A percentile compares a stretch with the other conserved stretches of the same genome.
These are phyloP conservation scores for Uloborus diversus DNA, from an alignment of 1,140 invertebrate species.

Conservation along the genomic window DNA sequence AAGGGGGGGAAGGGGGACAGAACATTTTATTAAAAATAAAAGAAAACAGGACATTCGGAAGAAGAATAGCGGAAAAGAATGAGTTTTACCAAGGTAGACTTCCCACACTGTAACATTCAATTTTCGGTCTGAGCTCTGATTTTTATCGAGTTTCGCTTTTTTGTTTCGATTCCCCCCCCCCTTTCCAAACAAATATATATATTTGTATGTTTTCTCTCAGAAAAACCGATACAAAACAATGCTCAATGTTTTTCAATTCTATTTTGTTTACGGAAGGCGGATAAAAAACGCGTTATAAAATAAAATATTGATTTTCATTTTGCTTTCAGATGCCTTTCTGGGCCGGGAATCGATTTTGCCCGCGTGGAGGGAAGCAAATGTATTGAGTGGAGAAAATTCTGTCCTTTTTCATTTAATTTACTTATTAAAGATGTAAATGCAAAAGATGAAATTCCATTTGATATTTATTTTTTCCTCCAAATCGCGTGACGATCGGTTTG, in stretches of 20 bases:
- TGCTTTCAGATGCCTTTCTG: constrained; percentile 9
- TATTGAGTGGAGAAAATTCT: background rate
- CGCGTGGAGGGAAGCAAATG: background rate
- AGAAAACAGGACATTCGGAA: background rate
- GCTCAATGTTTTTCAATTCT: background rate
- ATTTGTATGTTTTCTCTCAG: background rate
- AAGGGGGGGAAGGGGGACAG: background rate
- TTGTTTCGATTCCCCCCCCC: background rate
- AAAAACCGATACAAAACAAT: constrained; percentile 42
- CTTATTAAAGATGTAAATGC: background rate
- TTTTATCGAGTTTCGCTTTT: constrained; percentile 40
- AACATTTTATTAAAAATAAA: constrained; percentile 37
- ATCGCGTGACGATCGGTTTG: no score
- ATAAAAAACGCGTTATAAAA: constrained; percentile 43
- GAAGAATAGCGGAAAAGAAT: background rate
- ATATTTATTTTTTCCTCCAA: background rate
- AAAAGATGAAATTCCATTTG: background rate
- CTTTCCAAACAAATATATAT: background rate
- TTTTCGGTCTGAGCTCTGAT: constrained; percentile 52
- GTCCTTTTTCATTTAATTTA: background rate
- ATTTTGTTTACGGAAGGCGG: constrained; percentile 12
- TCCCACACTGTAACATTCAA: constrained; percentile 39
- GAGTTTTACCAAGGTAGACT: background rate
- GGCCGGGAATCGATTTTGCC: background rate
- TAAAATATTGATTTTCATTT: constrained; percentile 40